phyloP scores from a whole-genome alignment of 2,888 invertebrate genomes.

The Exephanes ischioxanthus region DNA sequence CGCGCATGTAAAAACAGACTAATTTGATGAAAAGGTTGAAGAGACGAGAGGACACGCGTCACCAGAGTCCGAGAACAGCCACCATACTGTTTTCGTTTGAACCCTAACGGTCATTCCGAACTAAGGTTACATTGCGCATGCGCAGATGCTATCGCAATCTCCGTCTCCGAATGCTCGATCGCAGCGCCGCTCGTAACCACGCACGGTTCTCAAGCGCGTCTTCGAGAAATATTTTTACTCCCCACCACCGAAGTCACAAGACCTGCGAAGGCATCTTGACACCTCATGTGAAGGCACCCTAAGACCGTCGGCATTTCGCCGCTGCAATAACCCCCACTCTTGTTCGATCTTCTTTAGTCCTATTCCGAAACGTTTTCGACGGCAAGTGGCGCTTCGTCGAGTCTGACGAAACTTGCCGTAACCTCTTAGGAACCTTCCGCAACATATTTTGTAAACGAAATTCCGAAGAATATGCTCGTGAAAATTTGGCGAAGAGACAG shows the following conservation, averaged over 20 bases:
- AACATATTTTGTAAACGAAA: neutral
- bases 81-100: neutral
- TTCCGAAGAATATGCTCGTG: neutral
- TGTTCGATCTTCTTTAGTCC: neutral
- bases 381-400: constrained; percentile 1
- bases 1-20: neutral
- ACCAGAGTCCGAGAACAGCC: neutral
- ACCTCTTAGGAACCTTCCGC: neutral
- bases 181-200: neutral
- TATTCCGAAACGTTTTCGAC: neutral
- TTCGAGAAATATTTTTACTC: neutral
- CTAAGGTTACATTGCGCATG: no score
- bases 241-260: neutral
- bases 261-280: neutral
- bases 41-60: neutral
- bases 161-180: neutral
- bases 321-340: neutral
- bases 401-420: neutral
- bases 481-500: neutral
- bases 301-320: neutral
- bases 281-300: neutral
- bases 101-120: no score
- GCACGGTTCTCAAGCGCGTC: neutral
- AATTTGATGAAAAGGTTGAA: neutral
- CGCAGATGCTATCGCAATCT: no score